Conservation (phyloP, 2,797 vertebrate genomes). For the Gallinago nigripennis region DNA sequence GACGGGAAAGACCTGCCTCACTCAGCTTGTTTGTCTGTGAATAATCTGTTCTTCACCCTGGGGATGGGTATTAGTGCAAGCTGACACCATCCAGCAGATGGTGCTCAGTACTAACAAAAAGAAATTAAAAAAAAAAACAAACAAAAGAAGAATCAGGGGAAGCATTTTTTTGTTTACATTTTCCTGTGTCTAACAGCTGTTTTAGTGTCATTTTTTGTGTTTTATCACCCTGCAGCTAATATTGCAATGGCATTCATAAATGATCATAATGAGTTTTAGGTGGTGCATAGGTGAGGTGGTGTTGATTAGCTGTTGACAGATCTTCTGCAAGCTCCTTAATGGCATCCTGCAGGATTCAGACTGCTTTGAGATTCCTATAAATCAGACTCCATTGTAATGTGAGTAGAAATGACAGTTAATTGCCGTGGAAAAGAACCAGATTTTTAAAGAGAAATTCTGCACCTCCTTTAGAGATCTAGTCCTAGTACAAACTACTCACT, state of each 20-base stretch:
- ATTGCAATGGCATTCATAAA: not conserved
- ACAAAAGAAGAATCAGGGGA: not conserved
- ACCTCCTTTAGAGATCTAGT: not conserved
- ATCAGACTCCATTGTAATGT: not conserved
- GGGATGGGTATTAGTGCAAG: not conserved
- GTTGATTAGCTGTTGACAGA: not conserved
- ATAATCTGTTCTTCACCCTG: not conserved
- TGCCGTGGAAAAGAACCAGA: not conserved
- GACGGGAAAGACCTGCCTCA: not conserved
- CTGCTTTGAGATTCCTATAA: not conserved
- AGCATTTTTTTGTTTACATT: not conserved
- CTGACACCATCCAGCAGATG: conserved; percentile 59
- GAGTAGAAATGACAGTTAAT: not conserved
- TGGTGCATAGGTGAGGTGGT: not conserved
- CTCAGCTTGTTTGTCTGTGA: not conserved
- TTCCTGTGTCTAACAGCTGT: not conserved
- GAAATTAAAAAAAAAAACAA: too few relatives aligned
- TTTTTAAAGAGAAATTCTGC: not conserved
- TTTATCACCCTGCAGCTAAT: not conserved
- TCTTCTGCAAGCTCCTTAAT: not conserved
- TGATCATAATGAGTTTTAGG: not conserved
- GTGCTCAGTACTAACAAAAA: conserved; percentile 47
- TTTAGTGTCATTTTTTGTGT: not conserved
- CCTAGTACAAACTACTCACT: not conserved
- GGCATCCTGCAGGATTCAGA: not conserved